Base-by-base conservation (phyloP, 1,140 invertebrate genomes). In the Drosophila nigromelanica region DNA sequence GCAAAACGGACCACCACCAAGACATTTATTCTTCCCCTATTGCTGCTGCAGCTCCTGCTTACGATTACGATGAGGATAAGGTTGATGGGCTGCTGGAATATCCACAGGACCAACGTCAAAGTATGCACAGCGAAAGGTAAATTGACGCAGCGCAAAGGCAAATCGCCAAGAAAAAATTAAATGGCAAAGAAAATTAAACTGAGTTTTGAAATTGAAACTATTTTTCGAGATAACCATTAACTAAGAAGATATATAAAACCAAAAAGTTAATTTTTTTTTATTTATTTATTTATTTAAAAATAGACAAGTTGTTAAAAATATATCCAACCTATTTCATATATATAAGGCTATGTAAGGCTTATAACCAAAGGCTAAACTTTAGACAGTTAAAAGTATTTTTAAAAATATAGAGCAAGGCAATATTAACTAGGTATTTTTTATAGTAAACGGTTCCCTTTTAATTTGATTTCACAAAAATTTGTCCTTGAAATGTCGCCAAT, bases 51-150 rank as follows among this genome's bases (percentile, higher is more conserved):
- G 70, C 60, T 55, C 39, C 37, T 45, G 62, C 68, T 60, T 56
- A 54, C 55, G 45, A 71, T 60, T 58, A 71, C 71, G 47, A 50
- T 30, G 70, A 71, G 15, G 51, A 47, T 76, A 54, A 66, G 47
- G 33, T 40, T 48, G 68, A 70, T 68, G 50, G 68, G 58, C 60
- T 73, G 55, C 56, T 37, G 45, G 37, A 61, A 40, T 18, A 39
- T 47, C 40, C 12, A 37, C 48, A 33, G 45, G 63, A 63, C 64
- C 61, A 87, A 61, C 68, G 58, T 33, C 68, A 89, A 85, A 80
- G 74, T 80, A 66, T 89, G 63, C 85, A 89, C 40, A 83, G 68
- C 66, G 79, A 77, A 83, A 89, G 83, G 83, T 89, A 89, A 89
- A 89, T 89, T 79, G 69, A 76, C 73, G 78, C 71, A 81, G 72